Evolutionary conservation across 2,113 vertebrate genomes (phyloP).

Genomic region (Myotis davidii): DNA sequence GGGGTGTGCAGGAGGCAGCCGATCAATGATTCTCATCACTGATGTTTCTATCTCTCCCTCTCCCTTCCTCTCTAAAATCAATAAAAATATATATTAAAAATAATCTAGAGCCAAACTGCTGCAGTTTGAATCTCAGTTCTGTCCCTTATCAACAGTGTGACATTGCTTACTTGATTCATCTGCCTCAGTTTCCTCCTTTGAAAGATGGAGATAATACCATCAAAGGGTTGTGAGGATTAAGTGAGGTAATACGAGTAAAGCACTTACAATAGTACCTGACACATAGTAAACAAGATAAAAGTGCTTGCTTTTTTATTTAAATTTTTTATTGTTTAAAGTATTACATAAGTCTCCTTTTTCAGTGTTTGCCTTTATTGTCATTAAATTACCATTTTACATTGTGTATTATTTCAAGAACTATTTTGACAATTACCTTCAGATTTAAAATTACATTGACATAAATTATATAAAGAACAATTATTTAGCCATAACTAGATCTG

Average conservation of each 20-base stretch:
- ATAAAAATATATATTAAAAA: too few species aligned
- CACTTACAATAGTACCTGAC: background rate
- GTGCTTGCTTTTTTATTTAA: background rate
- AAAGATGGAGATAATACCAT: background rate
- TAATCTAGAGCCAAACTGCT: background rate
- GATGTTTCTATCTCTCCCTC: too few species aligned
- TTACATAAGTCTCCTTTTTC: too few species aligned
- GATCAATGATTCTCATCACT: too few species aligned
- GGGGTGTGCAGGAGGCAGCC: too few species aligned
- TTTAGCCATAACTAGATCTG: constrained; percentile 47
- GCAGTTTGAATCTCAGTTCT: background rate
- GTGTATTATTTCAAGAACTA: constrained; percentile 11
- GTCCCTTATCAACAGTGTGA: background rate
- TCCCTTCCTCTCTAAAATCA: background rate
- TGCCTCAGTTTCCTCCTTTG: constrained; percentile 34
- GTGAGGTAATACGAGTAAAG: background rate
- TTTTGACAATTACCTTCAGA: constrained; percentile 28
- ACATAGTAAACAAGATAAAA: background rate
- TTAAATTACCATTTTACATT: constrained; percentile 46
- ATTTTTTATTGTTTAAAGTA: too few species aligned
- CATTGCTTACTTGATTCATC: background rate
- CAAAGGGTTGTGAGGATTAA: background rate
- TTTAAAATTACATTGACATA: constrained; percentile 49
- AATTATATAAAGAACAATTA: constrained; percentile 37
- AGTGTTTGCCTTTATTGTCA: constrained; percentile 1